Evolutionary conservation across 2,113 vertebrate genomes (phyloP).

Genomic region (Oxygymnocypris stewartii): DNA sequence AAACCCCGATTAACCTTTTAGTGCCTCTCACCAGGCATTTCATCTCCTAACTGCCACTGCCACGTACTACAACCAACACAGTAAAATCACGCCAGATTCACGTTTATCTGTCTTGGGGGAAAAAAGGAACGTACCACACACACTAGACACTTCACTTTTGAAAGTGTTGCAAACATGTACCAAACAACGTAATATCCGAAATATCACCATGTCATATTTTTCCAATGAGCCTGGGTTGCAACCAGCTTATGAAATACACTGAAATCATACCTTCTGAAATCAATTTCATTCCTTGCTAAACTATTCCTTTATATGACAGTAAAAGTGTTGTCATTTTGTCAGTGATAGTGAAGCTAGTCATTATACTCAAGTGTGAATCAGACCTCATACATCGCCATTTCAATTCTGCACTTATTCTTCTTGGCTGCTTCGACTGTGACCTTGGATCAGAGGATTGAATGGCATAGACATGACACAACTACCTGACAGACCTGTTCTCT

Average conservation of each 20-base stretch:
- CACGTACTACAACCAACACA: neutral
- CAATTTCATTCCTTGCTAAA: neutral
- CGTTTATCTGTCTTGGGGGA: neutral
- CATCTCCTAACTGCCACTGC: neutral
- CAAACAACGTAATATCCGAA: neutral
- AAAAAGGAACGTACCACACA: neutral
- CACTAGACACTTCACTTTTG: neutral
- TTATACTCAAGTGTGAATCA: neutral
- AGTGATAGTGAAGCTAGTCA: neutral
- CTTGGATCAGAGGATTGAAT: neutral
- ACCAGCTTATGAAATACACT: neutral
- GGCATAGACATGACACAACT: neutral
- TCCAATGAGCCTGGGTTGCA: neutral
- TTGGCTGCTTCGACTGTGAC: conserved; percentile 1
- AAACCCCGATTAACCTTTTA: neutral
- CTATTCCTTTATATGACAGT: neutral
- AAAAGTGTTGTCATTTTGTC: neutral
- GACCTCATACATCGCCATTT: neutral
- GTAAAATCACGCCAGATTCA: neutral
- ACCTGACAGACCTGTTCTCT: conserved; percentile 16
- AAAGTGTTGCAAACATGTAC: neutral
- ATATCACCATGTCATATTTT: neutral
- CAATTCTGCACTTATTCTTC: neutral
- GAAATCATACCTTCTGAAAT: neutral
- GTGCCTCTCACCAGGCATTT: neutral